Percentiles rank a stretch among this genome's conserved stretches.
These are phyloP conservation scores for Adelges cooleyi DNA, from an alignment of 1,140 invertebrate species.

Conservation along the genomic window DNA sequence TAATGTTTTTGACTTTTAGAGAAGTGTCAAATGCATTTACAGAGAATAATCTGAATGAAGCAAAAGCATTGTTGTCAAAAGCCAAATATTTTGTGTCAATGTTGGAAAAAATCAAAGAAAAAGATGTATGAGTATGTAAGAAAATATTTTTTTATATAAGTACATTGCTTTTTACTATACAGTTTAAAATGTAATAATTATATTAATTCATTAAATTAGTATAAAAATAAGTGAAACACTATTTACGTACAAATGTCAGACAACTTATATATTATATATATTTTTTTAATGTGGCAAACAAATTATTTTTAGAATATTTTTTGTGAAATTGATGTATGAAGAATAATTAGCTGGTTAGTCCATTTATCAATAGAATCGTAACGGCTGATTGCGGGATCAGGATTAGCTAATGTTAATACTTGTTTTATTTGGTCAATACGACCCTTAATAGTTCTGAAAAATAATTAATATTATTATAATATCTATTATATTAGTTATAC, in stretches of 20 bases:
- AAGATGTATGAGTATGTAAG: neutral
- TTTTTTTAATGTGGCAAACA: neutral
- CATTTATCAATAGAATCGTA: slow-evolving; percentile 93
- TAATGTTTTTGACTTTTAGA: slow-evolving; percentile 31
- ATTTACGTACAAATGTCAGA: neutral
- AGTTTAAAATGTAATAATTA: no score
- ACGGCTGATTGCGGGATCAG: slow-evolving; percentile 66
- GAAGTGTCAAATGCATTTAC: slow-evolving; percentile 37
- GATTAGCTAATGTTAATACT: slow-evolving; percentile 77
- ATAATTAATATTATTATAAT: neutral
- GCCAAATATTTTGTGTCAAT: slow-evolving; percentile 46
- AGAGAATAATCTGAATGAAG: slow-evolving; percentile 34
- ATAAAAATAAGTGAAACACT: no score
- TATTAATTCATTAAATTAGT: no score
- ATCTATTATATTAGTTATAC: neutral
- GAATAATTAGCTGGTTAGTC: slow-evolving; percentile 76
- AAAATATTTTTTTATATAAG: neutral
- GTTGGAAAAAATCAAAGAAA: slow-evolving; percentile 40
- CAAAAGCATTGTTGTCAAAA: slow-evolving; percentile 37
- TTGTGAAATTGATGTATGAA: slow-evolving; percentile 81
- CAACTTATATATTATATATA: neutral
- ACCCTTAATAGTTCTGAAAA: slow-evolving; percentile 79
- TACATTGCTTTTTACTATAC: no score
- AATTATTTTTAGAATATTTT: slow-evolving; percentile 49
- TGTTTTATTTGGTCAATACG: slow-evolving; percentile 95